A percentile compares a stretch with the other conserved stretches of the same genome.
Evolutionary conservation across 2,888 invertebrate genomes (phyloP).

Genomic region (Terebella lapidaria): DNA sequence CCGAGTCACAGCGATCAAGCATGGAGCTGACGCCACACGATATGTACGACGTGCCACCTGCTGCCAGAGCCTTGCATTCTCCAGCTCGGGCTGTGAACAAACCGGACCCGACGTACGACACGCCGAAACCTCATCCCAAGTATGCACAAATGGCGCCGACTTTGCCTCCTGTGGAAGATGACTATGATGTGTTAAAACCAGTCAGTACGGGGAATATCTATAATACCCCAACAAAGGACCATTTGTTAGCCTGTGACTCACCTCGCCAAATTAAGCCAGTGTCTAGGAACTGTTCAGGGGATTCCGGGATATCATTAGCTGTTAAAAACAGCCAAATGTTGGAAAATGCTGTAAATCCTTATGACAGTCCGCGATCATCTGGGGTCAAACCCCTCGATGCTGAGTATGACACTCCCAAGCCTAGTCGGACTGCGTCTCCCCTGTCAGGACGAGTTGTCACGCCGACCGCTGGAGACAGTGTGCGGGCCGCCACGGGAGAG

Average conservation of each 20-base stretch:
- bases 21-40: conserved; percentile 45
- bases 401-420: background rate
- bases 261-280: background rate
- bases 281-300: background rate
- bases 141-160: background rate
- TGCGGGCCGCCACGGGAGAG: background rate
- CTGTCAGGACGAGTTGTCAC: background rate
- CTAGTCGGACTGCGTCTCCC: background rate
- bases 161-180: background rate
- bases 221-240: background rate
- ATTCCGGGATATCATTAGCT: conserved; percentile 8
- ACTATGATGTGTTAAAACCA: background rate
- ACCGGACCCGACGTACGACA: background rate
- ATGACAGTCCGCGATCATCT: background rate
- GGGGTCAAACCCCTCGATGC: background rate
- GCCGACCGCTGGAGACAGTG: background rate
- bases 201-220: too few species aligned
- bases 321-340: background rate
- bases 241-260: background rate
- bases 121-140: background rate
- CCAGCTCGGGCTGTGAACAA: background rate
- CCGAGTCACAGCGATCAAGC: conserved; percentile 58
- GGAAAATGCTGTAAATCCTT: background rate
- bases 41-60: conserved; percentile 42
- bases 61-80: background rate